These are phyloP conservation scores for Platysternon megacephalum DNA, from an alignment of 2,113 vertebrate species.

Conservation along the genomic window DNA sequence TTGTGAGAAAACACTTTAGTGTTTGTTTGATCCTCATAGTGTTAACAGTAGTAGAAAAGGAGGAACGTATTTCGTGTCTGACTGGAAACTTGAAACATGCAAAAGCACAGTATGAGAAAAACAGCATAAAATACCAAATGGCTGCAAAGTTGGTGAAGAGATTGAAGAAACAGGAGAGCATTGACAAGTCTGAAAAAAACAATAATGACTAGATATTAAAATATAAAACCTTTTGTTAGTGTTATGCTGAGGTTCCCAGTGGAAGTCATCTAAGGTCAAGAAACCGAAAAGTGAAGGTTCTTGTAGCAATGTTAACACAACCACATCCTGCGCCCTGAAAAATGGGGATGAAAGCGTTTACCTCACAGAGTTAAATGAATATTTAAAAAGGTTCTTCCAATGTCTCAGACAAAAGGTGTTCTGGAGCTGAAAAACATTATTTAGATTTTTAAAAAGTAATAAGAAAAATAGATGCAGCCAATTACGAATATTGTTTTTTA, in stretches of 20 bases:
- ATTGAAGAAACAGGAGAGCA: not conserved
- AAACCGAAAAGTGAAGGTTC: not conserved
- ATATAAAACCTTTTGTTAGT: not conserved
- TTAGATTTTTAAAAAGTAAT: not conserved
- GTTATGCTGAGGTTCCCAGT: not conserved
- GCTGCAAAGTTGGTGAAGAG: slow-evolving; percentile 10
- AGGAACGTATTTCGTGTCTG: slow-evolving; percentile 26
- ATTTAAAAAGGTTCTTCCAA: slow-evolving; percentile 17
- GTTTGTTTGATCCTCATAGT: slow-evolving; percentile 64
- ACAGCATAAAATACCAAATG: not conserved
- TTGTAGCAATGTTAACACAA: not conserved
- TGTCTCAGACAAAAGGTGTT: not conserved
- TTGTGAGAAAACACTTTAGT: slow-evolving; percentile 72
- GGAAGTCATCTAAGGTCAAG: not conserved
- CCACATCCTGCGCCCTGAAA: fast-evolving
- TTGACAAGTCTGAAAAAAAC: not conserved
- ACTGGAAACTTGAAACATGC: slow-evolving; percentile 44
- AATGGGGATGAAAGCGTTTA: not conserved
- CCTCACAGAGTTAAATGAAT: not conserved
- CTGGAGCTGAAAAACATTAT: not conserved
- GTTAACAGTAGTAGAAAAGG: slow-evolving; percentile 45
- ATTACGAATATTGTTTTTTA: fast-evolving
- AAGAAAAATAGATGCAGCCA: not conserved
- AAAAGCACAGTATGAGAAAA: slow-evolving; percentile 22
- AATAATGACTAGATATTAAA: not conserved